Percentiles rank a stretch among this genome's conserved stretches.
Conservation (phyloP, 2,797 vertebrate genomes). For the Peromyscus aztecus region DNA sequence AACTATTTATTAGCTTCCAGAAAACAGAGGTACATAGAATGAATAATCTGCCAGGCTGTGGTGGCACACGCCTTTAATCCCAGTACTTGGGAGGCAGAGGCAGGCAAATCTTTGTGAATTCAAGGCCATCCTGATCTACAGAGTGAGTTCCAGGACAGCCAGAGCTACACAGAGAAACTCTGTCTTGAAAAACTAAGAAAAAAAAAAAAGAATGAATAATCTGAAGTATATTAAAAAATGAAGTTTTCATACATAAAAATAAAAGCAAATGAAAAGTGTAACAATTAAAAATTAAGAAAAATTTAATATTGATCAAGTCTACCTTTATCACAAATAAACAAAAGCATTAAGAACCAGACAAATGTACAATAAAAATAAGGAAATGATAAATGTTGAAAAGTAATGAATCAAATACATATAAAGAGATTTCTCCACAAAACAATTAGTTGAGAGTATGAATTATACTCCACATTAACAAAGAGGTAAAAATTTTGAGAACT, state of each 20-base stretch:
- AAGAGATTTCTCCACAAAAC: constrained; percentile 3
- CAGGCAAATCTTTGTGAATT: no score
- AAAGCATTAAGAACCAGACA: constrained; percentile 14
- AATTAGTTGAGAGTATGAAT: not conserved
- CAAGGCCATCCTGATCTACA: no score
- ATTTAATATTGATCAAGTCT: constrained; percentile 6
- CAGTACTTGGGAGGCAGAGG: no score
- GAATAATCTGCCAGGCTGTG: no score
- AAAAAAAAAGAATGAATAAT: not conserved
- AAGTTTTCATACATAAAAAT: constrained; percentile 18
- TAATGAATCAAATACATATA: not conserved
- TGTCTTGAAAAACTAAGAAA: no score
- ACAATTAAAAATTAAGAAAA: not conserved
- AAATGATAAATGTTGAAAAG: constrained; percentile 24
- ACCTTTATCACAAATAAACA: not conserved
- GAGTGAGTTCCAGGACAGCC: no score
- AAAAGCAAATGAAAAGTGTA: not conserved
- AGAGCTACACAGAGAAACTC: no score
- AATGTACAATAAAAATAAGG: not conserved
- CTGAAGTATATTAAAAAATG: not conserved
- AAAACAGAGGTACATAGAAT: no score
- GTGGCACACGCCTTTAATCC: no score
- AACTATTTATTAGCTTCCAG: no score
- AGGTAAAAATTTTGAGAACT: not conserved
- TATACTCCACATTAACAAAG: not conserved